phyloP scores from a whole-genome alignment of 1,140 invertebrate species.

The Dolichoris vasculosae region DNA sequence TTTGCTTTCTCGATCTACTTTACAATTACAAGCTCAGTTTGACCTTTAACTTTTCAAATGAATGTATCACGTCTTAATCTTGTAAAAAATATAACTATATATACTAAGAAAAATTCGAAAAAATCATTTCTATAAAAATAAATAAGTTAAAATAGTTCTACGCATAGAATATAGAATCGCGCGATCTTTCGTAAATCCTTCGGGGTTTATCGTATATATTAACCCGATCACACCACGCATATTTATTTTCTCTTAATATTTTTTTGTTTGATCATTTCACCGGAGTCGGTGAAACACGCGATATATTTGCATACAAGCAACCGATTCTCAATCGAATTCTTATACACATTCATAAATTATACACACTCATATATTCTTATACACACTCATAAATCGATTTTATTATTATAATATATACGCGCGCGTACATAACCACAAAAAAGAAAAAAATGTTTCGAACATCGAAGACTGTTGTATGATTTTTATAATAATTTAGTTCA shows the following conservation, averaged over 20 bases:
- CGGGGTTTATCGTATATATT: not conserved
- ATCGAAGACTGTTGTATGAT: not conserved
- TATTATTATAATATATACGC: slow-evolving; percentile 11
- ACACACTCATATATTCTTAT: slow-evolving; percentile 7
- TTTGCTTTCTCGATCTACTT: slow-evolving; percentile 14
- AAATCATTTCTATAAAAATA: slow-evolving; percentile 52
- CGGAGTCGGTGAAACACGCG: slow-evolving; percentile 10
- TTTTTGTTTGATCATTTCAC: not conserved
- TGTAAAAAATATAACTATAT: slow-evolving; percentile 30
- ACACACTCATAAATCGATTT: slow-evolving; percentile 29
- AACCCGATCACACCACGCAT: not conserved
- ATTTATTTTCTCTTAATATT: not conserved
- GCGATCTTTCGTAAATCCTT: not conserved
- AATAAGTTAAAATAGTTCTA: slow-evolving; percentile 45
- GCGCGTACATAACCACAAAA: not conserved
- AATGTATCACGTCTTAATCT: slow-evolving; percentile 13
- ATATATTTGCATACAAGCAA: slow-evolving; percentile 44
- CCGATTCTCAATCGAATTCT: slow-evolving; percentile 4
- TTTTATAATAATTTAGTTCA: not conserved
- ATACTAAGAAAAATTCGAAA: slow-evolving; percentile 35
- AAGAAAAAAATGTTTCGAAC: slow-evolving; percentile 26
- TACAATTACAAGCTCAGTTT: slow-evolving; percentile 41
- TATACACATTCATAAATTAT: no score
- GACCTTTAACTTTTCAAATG: slow-evolving; percentile 22
- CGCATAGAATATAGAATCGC: slow-evolving; percentile 26